A percentile compares a stretch with the other conserved stretches of the same genome.
phyloP scores from a whole-genome alignment of 2,113 vertebrate species.

The Pseudopipra pipra region DNA sequence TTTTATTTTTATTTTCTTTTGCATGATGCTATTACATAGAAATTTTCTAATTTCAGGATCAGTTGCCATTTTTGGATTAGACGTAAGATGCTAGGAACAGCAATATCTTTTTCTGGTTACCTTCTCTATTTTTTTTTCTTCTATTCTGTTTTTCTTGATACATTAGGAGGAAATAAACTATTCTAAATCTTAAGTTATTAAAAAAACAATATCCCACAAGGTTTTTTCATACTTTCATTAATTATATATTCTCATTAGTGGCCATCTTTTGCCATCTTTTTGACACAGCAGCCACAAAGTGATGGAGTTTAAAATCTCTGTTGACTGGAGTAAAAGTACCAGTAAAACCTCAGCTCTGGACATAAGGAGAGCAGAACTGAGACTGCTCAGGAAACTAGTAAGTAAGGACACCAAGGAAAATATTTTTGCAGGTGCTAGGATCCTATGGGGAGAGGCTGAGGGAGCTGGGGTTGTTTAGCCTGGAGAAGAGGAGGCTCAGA shows the following conservation, averaged over 20 bases:
- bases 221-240: background rate
- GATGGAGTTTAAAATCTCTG: too few relatives aligned
- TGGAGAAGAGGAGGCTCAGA: too few relatives aligned
- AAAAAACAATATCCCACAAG: background rate
- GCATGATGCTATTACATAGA: background rate
- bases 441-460: too few relatives aligned
- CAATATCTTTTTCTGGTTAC: background rate
- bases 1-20: background rate
- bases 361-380: too few relatives aligned
- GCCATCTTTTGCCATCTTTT: too few relatives aligned
- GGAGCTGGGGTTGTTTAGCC: too few relatives aligned
- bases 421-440: too few relatives aligned
- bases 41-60: background rate
- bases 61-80: background rate
- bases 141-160: background rate
- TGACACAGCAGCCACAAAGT: too few relatives aligned
- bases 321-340: too few relatives aligned
- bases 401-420: too few relatives aligned
- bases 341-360: too few relatives aligned
- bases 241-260: background rate
- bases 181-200: background rate
- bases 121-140: background rate
- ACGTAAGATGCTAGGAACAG: background rate
- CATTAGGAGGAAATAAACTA: background rate
- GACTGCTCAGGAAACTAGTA: too few relatives aligned